phyloP scores from a whole-genome alignment of 2,797 vertebrate species.

The Premnoplex brunnescens region DNA sequence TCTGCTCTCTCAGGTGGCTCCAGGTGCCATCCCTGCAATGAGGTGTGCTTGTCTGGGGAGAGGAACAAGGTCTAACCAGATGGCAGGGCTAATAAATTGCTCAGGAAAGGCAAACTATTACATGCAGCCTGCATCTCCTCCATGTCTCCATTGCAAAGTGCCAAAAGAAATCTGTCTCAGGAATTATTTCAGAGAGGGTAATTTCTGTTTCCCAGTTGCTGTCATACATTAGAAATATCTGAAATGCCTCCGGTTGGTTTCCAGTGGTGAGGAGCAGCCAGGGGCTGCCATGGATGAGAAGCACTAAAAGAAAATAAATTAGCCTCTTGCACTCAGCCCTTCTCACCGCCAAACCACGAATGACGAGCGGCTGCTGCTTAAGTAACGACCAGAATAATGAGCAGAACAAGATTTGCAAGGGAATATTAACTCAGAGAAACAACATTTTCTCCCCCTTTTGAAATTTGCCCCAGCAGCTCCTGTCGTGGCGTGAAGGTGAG shows the following conservation, averaged over 20 bases:
- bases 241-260: conserved; percentile 53
- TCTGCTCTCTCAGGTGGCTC: accelerated
- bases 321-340: conserved; percentile 58
- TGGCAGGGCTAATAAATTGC: not conserved
- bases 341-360: conserved; percentile 4
- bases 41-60: not conserved
- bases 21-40: not conserved
- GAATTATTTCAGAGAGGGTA: conserved; percentile 53
- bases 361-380: conserved; percentile 44
- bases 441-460: not conserved
- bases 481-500: not conserved
- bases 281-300: conserved; percentile 57
- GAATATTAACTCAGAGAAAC: conserved; percentile 22
- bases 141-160: not conserved
- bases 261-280: conserved; percentile 52
- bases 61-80: not conserved
- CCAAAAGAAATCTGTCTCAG: conserved; percentile 51
- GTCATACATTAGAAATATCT: conserved; percentile 47
- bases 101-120: not conserved
- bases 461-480: not conserved
- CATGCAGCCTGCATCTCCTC: not conserved
- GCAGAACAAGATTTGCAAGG: not conserved
- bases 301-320: conserved; percentile 65
- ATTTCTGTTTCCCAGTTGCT: conserved; percentile 55
- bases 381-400: conserved; percentile 57